These are phyloP conservation scores for Micrasema longulum DNA, from an alignment of 1,140 invertebrate genomes.

Conservation along the genomic window DNA sequence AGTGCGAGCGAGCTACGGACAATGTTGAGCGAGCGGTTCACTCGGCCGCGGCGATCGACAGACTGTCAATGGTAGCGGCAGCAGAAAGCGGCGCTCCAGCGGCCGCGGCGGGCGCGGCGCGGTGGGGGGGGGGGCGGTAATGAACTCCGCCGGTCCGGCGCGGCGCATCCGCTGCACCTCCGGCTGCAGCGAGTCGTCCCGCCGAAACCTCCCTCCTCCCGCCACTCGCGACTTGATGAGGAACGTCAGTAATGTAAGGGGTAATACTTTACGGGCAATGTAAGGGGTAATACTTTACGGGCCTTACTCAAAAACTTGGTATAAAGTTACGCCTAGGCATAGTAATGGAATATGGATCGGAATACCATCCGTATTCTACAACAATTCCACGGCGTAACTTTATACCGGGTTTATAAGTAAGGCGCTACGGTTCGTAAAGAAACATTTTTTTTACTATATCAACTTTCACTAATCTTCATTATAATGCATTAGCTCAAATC, in stretches of 20 bases:
- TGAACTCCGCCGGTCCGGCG: slow-evolving; percentile 42
- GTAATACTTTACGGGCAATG: background rate
- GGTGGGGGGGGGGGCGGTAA: slow-evolving; percentile 32
- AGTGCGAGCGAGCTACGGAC: background rate
- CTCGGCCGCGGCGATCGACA: slow-evolving; percentile 45
- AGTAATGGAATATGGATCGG: background rate
- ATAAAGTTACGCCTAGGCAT: too few relatives aligned
- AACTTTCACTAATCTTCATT: background rate
- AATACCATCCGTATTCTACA: background rate
- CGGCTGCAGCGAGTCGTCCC: slow-evolving; percentile 5
- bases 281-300: background rate
- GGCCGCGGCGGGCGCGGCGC: background rate
- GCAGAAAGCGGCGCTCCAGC: slow-evolving; percentile 12
- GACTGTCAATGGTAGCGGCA: slow-evolving; percentile 44
- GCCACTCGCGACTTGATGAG: background rate
- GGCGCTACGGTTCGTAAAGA: too few relatives aligned
- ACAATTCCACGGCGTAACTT: too few relatives aligned
- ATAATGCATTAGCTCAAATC: background rate
- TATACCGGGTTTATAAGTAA: too few relatives aligned
- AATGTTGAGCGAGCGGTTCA: slow-evolving; percentile 32
- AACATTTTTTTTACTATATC: too few relatives aligned
- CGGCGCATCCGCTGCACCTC: slow-evolving; percentile 38
- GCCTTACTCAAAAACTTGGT: too few relatives aligned
- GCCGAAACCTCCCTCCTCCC: slow-evolving; percentile 6
- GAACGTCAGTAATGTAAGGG: background rate